Evolutionary conservation across 1,140 invertebrate genomes (phyloP).

Genomic region (Trachelipus rathkii): DNA sequence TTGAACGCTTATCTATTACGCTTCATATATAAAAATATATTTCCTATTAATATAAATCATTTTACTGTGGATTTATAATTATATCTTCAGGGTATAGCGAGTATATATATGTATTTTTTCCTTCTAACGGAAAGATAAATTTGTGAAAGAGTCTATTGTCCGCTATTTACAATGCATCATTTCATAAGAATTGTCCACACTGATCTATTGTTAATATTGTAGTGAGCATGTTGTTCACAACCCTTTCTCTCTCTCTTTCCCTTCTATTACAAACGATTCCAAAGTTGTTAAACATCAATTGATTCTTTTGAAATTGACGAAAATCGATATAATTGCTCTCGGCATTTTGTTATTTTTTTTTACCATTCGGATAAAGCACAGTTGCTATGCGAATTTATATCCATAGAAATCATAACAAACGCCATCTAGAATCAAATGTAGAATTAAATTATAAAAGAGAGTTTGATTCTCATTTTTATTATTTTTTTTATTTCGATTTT

Average conservation of each 20-base stretch:
- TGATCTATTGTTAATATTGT: constrained; percentile 2
- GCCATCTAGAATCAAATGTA: no score
- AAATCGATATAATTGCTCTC: constrained; percentile 7
- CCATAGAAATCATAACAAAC: no score
- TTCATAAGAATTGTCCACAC: neutral
- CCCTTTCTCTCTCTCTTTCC: neutral
- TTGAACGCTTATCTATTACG: no score
- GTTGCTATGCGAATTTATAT: neutral
- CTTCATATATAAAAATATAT: no score
- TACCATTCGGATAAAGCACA: neutral
- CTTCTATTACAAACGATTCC: neutral
- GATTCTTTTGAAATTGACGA: neutral
- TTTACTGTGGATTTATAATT: no score
- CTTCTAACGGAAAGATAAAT: no score
- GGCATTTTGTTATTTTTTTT: neutral
- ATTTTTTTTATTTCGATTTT: neutral
- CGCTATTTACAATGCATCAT: neutral
- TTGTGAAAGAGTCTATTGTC: neutral
- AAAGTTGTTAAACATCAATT: neutral
- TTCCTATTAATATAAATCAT: no score
- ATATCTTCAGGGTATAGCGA: no score
- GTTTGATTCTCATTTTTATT: neutral
- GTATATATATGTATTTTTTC: no score
- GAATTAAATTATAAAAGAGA: no score
- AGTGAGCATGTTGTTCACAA: neutral